phyloP scores from a whole-genome alignment of 2,888 invertebrate species.

The Dolomedes plantarius region DNA sequence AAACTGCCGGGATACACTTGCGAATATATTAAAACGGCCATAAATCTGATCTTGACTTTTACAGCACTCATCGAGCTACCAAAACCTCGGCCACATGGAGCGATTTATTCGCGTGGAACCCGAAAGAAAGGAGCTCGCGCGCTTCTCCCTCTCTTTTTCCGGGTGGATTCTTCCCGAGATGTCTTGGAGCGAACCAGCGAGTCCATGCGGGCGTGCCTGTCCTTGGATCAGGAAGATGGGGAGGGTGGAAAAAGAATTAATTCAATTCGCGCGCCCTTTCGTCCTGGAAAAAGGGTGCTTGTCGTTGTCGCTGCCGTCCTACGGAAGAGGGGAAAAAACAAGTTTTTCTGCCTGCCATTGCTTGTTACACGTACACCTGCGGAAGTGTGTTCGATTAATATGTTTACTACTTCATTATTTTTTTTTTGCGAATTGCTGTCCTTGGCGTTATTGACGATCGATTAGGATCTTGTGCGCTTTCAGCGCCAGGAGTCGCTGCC shows the following conservation, averaged over 20 bases:
- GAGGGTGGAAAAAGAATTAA: not conserved
- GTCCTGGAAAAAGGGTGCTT: not conserved
- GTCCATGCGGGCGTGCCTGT: not conserved
- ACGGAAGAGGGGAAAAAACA: not conserved
- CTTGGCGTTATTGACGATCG: not conserved
- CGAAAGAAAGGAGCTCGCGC: too few relatives aligned
- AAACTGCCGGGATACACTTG: too few relatives aligned
- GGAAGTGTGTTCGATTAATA: not conserved
- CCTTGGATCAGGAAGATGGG: not conserved
- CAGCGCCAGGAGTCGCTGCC: too few relatives aligned
- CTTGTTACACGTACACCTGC: not conserved
- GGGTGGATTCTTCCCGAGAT: not conserved
- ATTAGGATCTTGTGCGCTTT: too few relatives aligned
- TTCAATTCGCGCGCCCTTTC: not conserved
- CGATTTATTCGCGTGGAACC: too few relatives aligned
- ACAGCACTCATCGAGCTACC: too few relatives aligned
- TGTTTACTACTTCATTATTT: not conserved
- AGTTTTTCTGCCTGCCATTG: not conserved
- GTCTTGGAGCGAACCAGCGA: not conserved
- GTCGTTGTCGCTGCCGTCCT: not conserved
- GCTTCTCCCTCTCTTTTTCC: not conserved
- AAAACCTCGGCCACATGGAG: too few relatives aligned
- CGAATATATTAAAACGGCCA: too few relatives aligned
- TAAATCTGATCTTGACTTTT: too few relatives aligned
- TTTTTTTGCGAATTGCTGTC: not conserved